A percentile compares a stretch with the other conserved stretches of the same genome.
These are phyloP conservation scores for Plebejus melissa DNA, from an alignment of 2,888 invertebrate genomes.

Conservation along the genomic window DNA sequence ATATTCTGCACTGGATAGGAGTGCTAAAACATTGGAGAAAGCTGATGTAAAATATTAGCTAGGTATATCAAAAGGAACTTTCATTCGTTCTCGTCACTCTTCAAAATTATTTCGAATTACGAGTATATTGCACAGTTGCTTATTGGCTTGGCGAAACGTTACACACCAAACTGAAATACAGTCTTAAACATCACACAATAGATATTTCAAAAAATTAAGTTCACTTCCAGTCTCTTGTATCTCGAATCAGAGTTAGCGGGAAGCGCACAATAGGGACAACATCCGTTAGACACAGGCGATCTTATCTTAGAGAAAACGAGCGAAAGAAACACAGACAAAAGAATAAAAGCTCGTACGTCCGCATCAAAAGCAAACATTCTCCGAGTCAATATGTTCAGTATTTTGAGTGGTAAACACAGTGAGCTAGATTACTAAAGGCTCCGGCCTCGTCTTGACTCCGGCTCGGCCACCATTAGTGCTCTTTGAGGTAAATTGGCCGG, in stretches of 20 bases:
- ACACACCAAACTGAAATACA: not conserved
- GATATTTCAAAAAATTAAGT: not conserved
- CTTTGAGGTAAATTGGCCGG: slow-evolving; percentile 19
- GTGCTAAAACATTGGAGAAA: too few relatives aligned
- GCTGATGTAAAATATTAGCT: too few relatives aligned
- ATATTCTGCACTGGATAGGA: too few relatives aligned
- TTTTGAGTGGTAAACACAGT: not conserved
- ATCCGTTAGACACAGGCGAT: slow-evolving; percentile 1
- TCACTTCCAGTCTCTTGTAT: not conserved
- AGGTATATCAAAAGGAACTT: too few relatives aligned
- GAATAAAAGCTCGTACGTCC: not conserved
- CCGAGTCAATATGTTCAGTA: slow-evolving; percentile 8
- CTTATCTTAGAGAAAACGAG: not conserved
- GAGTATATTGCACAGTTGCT: too few relatives aligned
- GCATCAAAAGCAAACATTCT: not conserved
- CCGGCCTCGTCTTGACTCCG: slow-evolving; percentile 20
- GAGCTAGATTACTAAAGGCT: slow-evolving; percentile 1
- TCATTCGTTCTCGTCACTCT: not conserved
- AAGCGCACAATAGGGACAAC: not conserved
- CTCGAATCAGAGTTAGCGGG: not conserved
- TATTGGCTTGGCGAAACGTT: not conserved
- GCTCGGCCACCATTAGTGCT: slow-evolving; percentile 13
- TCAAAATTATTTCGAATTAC: too few relatives aligned
- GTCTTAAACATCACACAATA: not conserved
- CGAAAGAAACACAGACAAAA: not conserved